Base-by-base conservation (phyloP, 2,888 invertebrate genomes). In the Chorisops tibialis region DNA sequence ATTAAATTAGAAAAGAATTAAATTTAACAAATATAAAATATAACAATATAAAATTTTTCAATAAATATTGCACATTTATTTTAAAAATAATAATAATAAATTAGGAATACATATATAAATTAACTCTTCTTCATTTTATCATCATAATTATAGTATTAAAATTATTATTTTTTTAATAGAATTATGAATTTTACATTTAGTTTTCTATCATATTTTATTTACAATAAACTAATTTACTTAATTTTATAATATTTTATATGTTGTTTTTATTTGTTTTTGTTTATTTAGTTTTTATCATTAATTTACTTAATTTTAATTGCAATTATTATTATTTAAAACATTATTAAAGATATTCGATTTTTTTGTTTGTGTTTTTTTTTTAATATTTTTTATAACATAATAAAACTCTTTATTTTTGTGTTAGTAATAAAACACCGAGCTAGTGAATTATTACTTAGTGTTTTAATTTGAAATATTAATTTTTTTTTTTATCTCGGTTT, bases 381-480 rank as follows among this genome's bases (percentile, higher is more conserved):
- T 2, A 30, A 30, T 30, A 30, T 19, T 18, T 45, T 45, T 1
- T 19, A 16, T 18, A 45, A 45, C 45, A 18, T 18, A 45, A 45
- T 45, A 45, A 45, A 45, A 45, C 45, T 45, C 6, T 4, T 45
- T 49, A 22, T 24, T 48, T 16, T 49, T 49, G n/a, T 22, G 45
- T 7, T 16, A 45, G 12, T n/a, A 22, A n/a, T 49, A 24, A 39
- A 39, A 18, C 43, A 18, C 43, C 16, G n/a, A 16, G n/a, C 6
- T 16, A 14, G 6, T 47, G 19, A 3, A 21, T 47, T 47, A 22
- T 47, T 47, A 47, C 30, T 16, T 47, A 47, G 14, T 47, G 18
- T 24, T 49, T 49, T 49, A 22, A 22, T 49, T 49, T 49, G 49
- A 24, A 41, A 41, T 41, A 41, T 41, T 16, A n/a, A 37, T 37